These are phyloP conservation scores for Calameuta idolon DNA, from an alignment of 2,888 invertebrate species.

Conservation along the genomic window DNA sequence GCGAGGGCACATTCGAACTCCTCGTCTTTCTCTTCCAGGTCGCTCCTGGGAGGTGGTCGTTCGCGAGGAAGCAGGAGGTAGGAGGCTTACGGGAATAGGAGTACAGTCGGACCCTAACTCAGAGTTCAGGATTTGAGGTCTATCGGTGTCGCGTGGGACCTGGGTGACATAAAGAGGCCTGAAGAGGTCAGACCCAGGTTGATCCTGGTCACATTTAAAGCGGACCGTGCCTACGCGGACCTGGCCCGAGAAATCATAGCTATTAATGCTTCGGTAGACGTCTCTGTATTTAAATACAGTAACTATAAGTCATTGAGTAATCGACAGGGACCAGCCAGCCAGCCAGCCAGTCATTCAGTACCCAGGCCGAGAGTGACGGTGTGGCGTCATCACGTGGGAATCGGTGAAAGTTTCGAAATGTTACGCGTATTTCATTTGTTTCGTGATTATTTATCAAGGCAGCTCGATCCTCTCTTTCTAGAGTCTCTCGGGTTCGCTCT, in stretches of 20 bases:
- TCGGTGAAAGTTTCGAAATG: conserved; percentile 42
- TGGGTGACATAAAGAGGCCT: not conserved
- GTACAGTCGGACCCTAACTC: not conserved
- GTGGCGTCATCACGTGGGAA: conserved; percentile 40
- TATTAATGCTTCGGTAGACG: conserved; percentile 37
- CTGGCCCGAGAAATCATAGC: conserved; percentile 37
- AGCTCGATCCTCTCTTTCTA: not conserved
- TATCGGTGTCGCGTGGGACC: not conserved
- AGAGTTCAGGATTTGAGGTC: not conserved
- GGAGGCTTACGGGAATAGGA: not conserved
- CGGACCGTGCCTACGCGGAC: conserved; percentile 35
- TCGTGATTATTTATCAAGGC: conserved; percentile 30
- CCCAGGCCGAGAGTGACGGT: conserved; percentile 24
- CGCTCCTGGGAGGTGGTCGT: no score
- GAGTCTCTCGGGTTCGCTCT: not conserved
- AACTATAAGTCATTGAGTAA: conserved; percentile 44
- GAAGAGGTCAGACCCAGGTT: not conserved
- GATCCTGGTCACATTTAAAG: conserved; percentile 31
- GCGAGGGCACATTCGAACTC: not conserved
- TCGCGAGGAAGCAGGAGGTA: not conserved
- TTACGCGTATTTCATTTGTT: conserved; percentile 31
- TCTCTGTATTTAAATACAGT: conserved; percentile 35
- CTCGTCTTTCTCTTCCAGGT: not conserved
- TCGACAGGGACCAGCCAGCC: conserved; percentile 28
- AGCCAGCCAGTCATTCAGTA: conserved; percentile 7